Conservation (phyloP, 2,888 invertebrate genomes). For the Thereva nobilitata region DNA sequence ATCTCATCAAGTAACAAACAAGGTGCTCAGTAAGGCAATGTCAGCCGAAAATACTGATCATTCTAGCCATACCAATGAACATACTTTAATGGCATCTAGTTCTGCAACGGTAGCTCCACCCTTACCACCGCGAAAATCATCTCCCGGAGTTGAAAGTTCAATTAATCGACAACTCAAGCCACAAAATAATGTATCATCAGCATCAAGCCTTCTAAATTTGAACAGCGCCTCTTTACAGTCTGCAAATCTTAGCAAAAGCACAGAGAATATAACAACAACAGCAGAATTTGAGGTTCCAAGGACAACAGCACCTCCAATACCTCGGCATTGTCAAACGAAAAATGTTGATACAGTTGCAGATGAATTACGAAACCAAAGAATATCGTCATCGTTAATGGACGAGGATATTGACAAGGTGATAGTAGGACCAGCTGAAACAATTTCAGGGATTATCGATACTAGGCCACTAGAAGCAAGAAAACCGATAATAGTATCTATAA, state of each 20-base stretch:
- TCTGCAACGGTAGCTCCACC: slow-evolving; percentile 58
- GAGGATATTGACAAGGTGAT: slow-evolving; percentile 56
- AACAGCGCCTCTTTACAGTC: slow-evolving; percentile 37
- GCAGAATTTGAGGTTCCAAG: slow-evolving; percentile 49
- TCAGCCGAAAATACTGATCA: slow-evolving; percentile 48
- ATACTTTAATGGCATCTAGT: neutral
- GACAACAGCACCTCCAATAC: slow-evolving; percentile 57
- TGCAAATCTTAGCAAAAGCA: slow-evolving; percentile 47
- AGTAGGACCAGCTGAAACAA: slow-evolving; percentile 74
- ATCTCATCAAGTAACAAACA: slow-evolving; percentile 36
- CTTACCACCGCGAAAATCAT: slow-evolving; percentile 64
- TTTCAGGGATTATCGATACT: slow-evolving; percentile 72
- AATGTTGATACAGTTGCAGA: slow-evolving; percentile 52
- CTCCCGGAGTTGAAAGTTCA: slow-evolving; percentile 55
- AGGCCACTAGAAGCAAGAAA: slow-evolving; percentile 56
- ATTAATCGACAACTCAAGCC: slow-evolving; percentile 45
- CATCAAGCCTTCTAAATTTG: slow-evolving; percentile 55
- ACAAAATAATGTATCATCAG: slow-evolving; percentile 33
- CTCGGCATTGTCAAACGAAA: slow-evolving; percentile 51
- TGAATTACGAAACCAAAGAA: slow-evolving; percentile 52
- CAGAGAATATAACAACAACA: slow-evolving; percentile 51
- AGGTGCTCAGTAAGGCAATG: slow-evolving; percentile 44
- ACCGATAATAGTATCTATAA: slow-evolving; percentile 44
- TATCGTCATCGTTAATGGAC: slow-evolving; percentile 44
- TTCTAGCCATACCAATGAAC: slow-evolving; percentile 10